Base-by-base conservation (phyloP, 2,888 invertebrate species). In the Rhagonycha fulva region DNA sequence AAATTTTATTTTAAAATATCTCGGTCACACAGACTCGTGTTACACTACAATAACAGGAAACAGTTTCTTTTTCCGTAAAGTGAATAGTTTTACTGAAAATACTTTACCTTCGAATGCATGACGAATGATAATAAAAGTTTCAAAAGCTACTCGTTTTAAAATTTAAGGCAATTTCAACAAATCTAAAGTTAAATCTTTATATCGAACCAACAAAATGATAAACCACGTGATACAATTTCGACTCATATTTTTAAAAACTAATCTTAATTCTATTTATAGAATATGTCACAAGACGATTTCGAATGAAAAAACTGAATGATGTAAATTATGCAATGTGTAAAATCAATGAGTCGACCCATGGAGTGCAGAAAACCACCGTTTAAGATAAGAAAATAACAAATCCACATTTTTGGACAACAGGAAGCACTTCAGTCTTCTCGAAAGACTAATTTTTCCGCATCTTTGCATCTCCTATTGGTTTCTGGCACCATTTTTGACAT, bases 11-110 rank as follows among this genome's bases (percentile, higher is more conserved):
- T 77, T 77, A 77, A 72, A 77, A 77, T 77, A 77, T 47, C 70
- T 62, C 74, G 32, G 63, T 71, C 70, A 72, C 71, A 75, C 72
- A 70, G 32, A 62, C 69, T 77, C 77, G 77, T 77, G 77, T 77
- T 77, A 72, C 72, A 67, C 74, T 72, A 75, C 77, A 77, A 77
- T 77, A 77, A 77, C 77, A 77, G 77, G 77, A 77, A 75, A 30
- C 74, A 75, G 77, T 75, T 77, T 77, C 74, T 77, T 75, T 77
- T 77, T 77, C 74, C 70, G 67, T 70, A 68, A n/a, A 74, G 77
- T 75, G 74, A 77, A 77, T 72, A 72, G 75, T 75, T 77, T 75
- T 74, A 70, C 47, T 74, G 70, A 63, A 77, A 77, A 72, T 30
- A 14, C 69, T 75, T 60, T 67, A 32, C 72, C 72, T 75, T 67